A percentile compares a stretch with the other conserved stretches of the same genome.
phyloP scores from a whole-genome alignment of 2,113 vertebrate species.

The Salvator merianae region DNA sequence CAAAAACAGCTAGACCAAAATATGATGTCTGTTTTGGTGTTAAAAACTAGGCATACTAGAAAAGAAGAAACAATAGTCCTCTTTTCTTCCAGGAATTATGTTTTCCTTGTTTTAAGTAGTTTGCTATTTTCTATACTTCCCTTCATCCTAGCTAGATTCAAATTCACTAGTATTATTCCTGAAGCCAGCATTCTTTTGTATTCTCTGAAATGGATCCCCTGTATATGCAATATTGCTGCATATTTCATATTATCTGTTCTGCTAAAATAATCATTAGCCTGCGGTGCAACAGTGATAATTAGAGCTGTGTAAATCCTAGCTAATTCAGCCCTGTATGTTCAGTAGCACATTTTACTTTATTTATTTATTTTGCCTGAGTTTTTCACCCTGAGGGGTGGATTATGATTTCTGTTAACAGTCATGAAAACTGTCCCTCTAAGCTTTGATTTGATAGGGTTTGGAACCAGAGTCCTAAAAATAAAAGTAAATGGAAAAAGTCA shows the following conservation, averaged over 20 bases:
- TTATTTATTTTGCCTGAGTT: conserved; percentile 23
- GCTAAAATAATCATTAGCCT: conserved; percentile 61
- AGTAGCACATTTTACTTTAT: conserved; percentile 42
- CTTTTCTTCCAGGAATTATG: conserved; percentile 34
- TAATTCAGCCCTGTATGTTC: conserved; percentile 36
- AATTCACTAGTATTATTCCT: conserved; percentile 38
- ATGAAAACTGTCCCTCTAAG: conserved; percentile 8
- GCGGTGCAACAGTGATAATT: conserved; percentile 55
- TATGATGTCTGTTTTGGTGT: conserved; percentile 19
- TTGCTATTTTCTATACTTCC: not conserved
- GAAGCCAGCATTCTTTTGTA: conserved; percentile 41
- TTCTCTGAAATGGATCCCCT: conserved; percentile 42
- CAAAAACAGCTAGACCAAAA: not conserved
- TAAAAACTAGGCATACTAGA: conserved; percentile 28
- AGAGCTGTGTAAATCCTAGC: conserved; percentile 56
- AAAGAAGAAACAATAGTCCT: not conserved
- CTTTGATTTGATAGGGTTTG: conserved; percentile 20
- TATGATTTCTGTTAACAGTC: conserved; percentile 1
- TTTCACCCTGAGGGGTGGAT: conserved; percentile 7
- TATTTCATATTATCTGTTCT: conserved; percentile 51
- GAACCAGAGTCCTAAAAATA: conserved; percentile 6
- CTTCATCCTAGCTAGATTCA: not conserved
- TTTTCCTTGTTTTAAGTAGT: conserved; percentile 40
- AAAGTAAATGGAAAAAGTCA: conserved; percentile 9
- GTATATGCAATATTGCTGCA: conserved; percentile 50